Base-by-base conservation (phyloP, 2,888 invertebrate genomes). In the Hypomecis punctinalis region DNA sequence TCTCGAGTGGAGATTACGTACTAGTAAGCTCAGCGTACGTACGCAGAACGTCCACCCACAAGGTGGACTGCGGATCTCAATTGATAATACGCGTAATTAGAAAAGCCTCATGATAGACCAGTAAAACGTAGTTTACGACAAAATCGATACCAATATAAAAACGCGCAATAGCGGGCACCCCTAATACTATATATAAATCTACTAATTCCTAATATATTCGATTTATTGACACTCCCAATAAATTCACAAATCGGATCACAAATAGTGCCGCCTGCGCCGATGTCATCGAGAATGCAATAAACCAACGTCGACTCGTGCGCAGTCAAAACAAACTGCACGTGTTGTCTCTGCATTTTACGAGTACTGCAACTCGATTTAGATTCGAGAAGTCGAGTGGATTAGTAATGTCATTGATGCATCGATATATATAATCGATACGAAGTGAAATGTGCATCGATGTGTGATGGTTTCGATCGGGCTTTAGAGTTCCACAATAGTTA, bases 291-390 rank as follows among this genome's bases (percentile, higher is more conserved):
- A 68, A 63, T 61, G 66, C 68, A 73, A 70, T 67, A 68, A 68
- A 68, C 61, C 53, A 53, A 61, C 67, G 67, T 64, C 62, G 72
- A 73, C 63, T 68, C 62, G 66, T 70, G 74, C 73, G 67, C 79
- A 83, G 84, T 76, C 85, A 82, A 85, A 85, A 85, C 85, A 85
- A 81, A 78, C 72, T 73, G 68, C 79, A 74, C 76, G 75, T 70
- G 69, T 51, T 23, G 58, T 49, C 10, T 33, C 40, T 13, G 40
- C 39, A 48, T 13, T 56, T 56, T 56, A 56, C 47, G 56, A 56
- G 23, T 54, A 43, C 23, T 6, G 11, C 3, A 6, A 56, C 63
- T 63, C 49, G 64, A 64, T 51, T 55, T 64, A 64, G 64, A 64
- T 36, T 45, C 43, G 49, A 40, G 37, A 5, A 36, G 42, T 53